Conservation (phyloP, 2,888 invertebrate genomes). For the Tenthredo amoena region DNA sequence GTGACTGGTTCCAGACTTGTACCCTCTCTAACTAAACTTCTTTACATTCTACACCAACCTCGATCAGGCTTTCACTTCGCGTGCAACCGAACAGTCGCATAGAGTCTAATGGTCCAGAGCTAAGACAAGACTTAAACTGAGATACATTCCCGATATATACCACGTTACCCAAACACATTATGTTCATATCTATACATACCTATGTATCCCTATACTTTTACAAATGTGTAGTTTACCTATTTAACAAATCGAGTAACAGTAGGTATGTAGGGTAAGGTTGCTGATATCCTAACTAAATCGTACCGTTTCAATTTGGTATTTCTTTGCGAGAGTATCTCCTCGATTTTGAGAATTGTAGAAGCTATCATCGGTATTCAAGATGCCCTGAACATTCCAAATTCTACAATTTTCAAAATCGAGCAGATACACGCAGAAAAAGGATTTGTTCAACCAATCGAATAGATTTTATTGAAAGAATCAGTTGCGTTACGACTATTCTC, state of each 20-base stretch:
- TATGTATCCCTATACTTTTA: background rate
- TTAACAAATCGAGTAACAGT: background rate
- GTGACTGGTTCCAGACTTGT: constrained; percentile 71
- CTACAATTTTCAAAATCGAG: no score
- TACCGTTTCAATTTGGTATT: no score
- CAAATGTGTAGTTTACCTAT: background rate
- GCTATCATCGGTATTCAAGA: no score
- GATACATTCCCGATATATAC: background rate
- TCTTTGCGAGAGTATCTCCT: no score
- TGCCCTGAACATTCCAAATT: no score
- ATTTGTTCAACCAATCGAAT: no score
- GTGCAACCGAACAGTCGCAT: constrained; percentile 54
- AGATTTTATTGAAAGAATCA: no score
- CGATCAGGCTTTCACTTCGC: constrained; percentile 73
- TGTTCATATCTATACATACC: background rate
- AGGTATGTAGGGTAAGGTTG: background rate
- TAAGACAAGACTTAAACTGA: constrained; percentile 4
- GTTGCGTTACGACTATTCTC: no score
- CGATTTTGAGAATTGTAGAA: no score
- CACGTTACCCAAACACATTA: background rate
- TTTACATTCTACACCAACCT: constrained; percentile 72
- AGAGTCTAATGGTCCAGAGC: constrained; percentile 49
- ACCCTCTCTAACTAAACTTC: constrained; percentile 63
- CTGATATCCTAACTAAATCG: no score
- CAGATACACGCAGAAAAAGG: no score